Evolutionary conservation across 2,797 vertebrate genomes (phyloP), one percentile per base, ranked within the genome.

Genomic region (Coracias cyanogaster): DNA sequence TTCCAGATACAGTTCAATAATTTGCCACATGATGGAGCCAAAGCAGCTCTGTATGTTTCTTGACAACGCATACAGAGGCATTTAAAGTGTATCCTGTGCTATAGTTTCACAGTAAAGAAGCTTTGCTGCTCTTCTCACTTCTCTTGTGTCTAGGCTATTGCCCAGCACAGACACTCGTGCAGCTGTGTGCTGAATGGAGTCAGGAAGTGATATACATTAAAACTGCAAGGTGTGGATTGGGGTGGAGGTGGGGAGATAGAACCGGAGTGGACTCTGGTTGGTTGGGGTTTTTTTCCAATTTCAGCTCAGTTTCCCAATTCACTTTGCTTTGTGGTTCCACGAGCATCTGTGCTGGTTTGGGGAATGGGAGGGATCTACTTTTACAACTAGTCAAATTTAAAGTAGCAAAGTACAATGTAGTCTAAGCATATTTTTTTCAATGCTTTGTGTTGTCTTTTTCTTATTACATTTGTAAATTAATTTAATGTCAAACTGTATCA

Each of bases 21-120:
- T n/a, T 89, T 85, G 37, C 74, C 93, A 80, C 82, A 6, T 73
- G 93, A 73, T 92, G 91, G 96, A 83, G 89, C 82, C 82, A 94
- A 67, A 87, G n/a, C 41, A 65, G 29, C 17, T 41, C 21, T 64
- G 0, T 33, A 22, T 7, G 41, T 65, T 45, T 35, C 51, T 37
- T 73, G 61, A 35, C 20, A 33, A 0, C 58, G 10, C 4, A 0
- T 4, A 17, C 55, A 19, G 29, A 81, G 20, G 7, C 43, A 3
- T n/a, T 7, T 52, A 10, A 51, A 55, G 35, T 70, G 31, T 39
- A 13, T 82, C 35, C 19, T 71, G 39, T 87, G 39, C 52, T 87
- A 1, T 29, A 15, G 24, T 66, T 82, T 65, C 45, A 16, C 0
- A 0, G n/a, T 77, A 15, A 60, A 57, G 61, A 3, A 46, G 24